These are phyloP conservation scores for Somateria mollissima DNA, from an alignment of 2,797 vertebrate genomes.

Conservation along the genomic window DNA sequence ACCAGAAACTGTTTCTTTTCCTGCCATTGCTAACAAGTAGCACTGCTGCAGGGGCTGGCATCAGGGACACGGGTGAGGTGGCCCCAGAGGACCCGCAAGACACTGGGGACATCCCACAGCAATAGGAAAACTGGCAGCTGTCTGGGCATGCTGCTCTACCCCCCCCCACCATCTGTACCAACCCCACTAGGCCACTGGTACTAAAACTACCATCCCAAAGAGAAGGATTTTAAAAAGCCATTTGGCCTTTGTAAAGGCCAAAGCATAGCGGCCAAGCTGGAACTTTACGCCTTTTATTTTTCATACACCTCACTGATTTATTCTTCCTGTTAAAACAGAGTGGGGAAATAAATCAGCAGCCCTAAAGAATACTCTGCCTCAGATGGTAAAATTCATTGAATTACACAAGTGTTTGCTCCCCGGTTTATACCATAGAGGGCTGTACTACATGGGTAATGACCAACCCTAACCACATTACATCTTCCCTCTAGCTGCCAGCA, in stretches of 20 bases:
- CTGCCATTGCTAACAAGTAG: background rate
- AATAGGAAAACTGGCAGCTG: background rate
- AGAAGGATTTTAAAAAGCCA: background rate
- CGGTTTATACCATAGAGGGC: background rate
- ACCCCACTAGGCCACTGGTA: background rate
- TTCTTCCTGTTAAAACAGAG: background rate
- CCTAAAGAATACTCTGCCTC: background rate
- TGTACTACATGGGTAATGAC: background rate
- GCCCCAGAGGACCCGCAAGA: background rate
- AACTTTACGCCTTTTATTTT: background rate
- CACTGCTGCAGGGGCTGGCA: background rate
- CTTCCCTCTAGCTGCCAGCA: background rate
- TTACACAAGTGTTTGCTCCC: background rate
- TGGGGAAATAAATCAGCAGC: background rate
- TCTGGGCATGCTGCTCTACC: background rate
- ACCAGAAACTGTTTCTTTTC: background rate
- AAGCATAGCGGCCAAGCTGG: background rate
- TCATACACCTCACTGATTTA: background rate
- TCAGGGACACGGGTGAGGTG: background rate
- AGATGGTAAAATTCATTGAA: background rate
- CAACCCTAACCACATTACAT: background rate
- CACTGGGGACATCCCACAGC: rapidly evolving
- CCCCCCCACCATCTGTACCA: background rate
- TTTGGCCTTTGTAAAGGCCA: background rate
- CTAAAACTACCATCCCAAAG: background rate